Percentiles rank a stretch among this genome's conserved stretches.
phyloP scores from a whole-genome alignment of 2,113 vertebrate species.

The Marmota flaviventris region DNA sequence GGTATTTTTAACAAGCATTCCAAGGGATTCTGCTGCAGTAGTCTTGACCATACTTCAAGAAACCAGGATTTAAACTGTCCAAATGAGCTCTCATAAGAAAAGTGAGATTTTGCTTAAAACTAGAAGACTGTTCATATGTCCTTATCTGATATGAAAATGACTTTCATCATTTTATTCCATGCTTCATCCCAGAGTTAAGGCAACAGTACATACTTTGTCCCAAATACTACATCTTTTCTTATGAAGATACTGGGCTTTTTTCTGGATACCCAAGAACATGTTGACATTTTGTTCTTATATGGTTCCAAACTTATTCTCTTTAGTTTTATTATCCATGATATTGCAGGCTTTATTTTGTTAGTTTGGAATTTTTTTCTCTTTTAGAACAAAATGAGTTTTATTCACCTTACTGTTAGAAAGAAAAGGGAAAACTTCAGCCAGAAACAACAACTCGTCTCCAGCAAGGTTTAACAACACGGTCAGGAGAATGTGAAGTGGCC shows the following conservation, averaged over 20 bases:
- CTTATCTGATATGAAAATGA: background rate
- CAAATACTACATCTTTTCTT: background rate
- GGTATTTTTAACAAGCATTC: background rate
- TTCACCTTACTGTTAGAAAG: slow-evolving; percentile 15
- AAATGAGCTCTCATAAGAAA: slow-evolving; percentile 7
- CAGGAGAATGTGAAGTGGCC: background rate
- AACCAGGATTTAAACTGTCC: background rate
- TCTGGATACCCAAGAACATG: background rate
- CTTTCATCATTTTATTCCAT: background rate
- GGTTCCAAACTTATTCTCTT: slow-evolving; percentile 20
- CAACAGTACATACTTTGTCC: background rate
- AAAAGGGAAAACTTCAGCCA: background rate
- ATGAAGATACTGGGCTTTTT: background rate
- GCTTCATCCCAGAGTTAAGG: background rate
- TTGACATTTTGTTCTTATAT: background rate
- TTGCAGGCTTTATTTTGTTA: slow-evolving; percentile 19
- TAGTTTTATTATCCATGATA: slow-evolving; percentile 10
- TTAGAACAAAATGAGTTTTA: slow-evolving; percentile 42
- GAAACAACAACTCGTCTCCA: background rate
- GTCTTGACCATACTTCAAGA: background rate
- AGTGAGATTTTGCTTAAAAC: slow-evolving; percentile 36
- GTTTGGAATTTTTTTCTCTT: background rate
- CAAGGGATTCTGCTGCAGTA: background rate
- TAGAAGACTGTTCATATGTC: background rate
- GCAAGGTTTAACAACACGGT: background rate